phyloP scores from a whole-genome alignment of 1,140 invertebrate genomes.

The Papilio polytes region DNA sequence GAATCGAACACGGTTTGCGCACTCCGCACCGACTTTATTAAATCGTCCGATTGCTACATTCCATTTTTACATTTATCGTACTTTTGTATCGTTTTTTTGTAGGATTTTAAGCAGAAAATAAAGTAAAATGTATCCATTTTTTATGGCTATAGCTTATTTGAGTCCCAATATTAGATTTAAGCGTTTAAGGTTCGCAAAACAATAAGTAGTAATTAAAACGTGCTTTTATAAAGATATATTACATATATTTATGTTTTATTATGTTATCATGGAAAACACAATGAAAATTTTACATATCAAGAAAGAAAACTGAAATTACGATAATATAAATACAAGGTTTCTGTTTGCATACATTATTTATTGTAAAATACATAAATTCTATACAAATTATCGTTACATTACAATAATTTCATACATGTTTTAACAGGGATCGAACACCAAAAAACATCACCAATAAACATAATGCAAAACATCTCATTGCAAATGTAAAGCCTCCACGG shows the following conservation, averaged over 20 bases:
- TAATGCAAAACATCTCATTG: constrained; percentile 76
- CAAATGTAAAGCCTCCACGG: constrained; percentile 68
- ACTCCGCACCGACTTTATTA: constrained; percentile 23
- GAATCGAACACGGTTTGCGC: background rate
- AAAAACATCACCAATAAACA: constrained; percentile 66
- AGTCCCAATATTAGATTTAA: no score
- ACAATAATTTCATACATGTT: constrained; percentile 11
- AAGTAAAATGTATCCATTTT: no score
- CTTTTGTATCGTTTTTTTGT: constrained; percentile 1
- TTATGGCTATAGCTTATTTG: background rate
- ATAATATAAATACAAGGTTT: no score
- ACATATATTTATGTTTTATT: no score
- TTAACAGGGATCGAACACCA: constrained; percentile 32
- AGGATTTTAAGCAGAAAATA: background rate
- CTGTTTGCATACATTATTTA: no score
- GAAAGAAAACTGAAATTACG: no score
- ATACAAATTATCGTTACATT: background rate
- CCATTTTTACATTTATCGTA: background rate
- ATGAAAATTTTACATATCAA: no score
- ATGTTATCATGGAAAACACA: no score
- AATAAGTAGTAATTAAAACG: no score
- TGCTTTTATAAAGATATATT: no score
- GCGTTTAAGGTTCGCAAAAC: no score
- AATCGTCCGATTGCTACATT: constrained; percentile 10
- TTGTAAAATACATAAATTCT: no score